Percentiles rank a stretch among this genome's conserved stretches.
These are phyloP conservation scores for Thunnus thynnus DNA, from an alignment of 2,113 vertebrate species.

Conservation along the genomic window DNA sequence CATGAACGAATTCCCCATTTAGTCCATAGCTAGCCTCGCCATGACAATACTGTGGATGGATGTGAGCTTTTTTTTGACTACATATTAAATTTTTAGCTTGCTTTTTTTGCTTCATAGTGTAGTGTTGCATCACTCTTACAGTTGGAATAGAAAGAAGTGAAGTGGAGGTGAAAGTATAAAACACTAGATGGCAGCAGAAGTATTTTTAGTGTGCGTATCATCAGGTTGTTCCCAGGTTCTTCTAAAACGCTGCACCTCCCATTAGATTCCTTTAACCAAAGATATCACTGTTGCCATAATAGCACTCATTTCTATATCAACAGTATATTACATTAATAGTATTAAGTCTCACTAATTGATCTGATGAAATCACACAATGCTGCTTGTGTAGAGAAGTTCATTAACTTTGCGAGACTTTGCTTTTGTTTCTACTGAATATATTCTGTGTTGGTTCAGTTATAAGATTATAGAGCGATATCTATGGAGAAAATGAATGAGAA, in stretches of 20 bases:
- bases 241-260: too few relatives aligned
- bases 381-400: not conserved
- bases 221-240: too few relatives aligned
- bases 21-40: not conserved
- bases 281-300: not conserved
- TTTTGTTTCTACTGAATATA: not conserved
- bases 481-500: fast-evolving
- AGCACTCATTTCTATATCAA: not conserved
- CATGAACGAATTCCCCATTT: not conserved
- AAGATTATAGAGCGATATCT: not conserved
- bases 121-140: not conserved
- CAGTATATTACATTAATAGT: not conserved
- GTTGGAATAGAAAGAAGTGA: too few relatives aligned
- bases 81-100: too few relatives aligned
- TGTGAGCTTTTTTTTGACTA: not conserved
- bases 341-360: not conserved
- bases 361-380: not conserved
- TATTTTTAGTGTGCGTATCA: too few relatives aligned
- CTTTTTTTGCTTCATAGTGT: not conserved
- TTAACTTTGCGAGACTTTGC: not conserved
- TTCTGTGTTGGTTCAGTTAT: not conserved
- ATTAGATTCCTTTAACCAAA: not conserved
- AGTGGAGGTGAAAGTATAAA: not conserved
- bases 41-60: not conserved
- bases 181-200: not conserved